Percentiles rank a stretch among this genome's conserved stretches.
Conservation (phyloP, 1,140 invertebrate species). For the Drosophila chauvacae region DNA sequence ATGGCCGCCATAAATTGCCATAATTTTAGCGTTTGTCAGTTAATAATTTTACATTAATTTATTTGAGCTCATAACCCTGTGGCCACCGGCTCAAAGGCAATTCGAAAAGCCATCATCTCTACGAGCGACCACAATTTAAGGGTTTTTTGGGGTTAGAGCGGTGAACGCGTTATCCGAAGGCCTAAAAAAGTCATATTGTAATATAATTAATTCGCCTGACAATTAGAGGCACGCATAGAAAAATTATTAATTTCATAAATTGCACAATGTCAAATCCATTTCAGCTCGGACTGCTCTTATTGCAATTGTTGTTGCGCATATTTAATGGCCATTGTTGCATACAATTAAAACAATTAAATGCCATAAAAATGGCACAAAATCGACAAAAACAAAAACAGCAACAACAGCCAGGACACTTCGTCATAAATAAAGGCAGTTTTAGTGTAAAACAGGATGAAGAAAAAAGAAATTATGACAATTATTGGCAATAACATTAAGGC, state of each 20-base stretch:
- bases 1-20: constrained; percentile 61
- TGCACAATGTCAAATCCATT: constrained; percentile 65
- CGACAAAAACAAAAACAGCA: constrained; percentile 29
- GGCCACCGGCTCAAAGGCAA: constrained; percentile 60
- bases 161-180: constrained; percentile 4
- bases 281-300: constrained; percentile 20
- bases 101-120: constrained; percentile 34
- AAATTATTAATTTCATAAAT: constrained; percentile 74
- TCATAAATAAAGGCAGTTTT: constrained; percentile 72
- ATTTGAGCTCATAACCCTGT: constrained; percentile 47
- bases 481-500: constrained; percentile 66
- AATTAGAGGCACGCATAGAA: constrained; percentile 54
- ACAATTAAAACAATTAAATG: constrained; percentile 79
- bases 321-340: constrained; percentile 67
- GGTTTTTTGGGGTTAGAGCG: constrained; percentile 28
- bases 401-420: constrained; percentile 23
- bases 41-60: constrained; percentile 77
- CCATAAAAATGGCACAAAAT: constrained; percentile 54
- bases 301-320: constrained; percentile 40
- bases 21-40: constrained; percentile 70
- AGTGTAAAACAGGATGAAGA: constrained; percentile 31
- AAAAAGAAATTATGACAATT: constrained; percentile 59
- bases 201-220: constrained; percentile 65
- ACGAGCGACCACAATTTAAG: constrained; percentile 26
- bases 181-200: constrained; percentile 43